phyloP scores from a whole-genome alignment of 2,113 vertebrate species.

The Neodontobutis hainanensis region DNA sequence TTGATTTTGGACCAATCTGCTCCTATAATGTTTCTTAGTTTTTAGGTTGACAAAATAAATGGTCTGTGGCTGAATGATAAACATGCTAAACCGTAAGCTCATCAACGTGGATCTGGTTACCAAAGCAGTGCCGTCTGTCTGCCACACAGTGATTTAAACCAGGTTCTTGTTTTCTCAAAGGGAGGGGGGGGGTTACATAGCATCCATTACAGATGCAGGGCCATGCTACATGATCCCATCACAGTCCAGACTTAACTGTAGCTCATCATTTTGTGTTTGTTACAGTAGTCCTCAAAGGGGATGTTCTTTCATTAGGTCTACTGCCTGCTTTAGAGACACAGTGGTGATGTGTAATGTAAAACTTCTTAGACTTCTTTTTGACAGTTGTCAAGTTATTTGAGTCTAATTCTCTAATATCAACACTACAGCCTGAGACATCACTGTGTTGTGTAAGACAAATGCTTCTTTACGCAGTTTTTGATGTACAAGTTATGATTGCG shows the following conservation, averaged over 20 bases:
- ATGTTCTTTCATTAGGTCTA: neutral
- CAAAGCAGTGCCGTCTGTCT: slow-evolving; percentile 43
- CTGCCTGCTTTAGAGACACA: neutral
- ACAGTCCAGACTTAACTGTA: slow-evolving; percentile 13
- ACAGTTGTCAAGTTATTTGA: no score
- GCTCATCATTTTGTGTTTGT: slow-evolving; percentile 6
- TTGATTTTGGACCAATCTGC: slow-evolving; percentile 21
- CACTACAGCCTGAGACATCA: no score
- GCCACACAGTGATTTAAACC: slow-evolving; percentile 53
- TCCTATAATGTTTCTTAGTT: neutral
- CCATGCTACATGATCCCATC: slow-evolving; percentile 36
- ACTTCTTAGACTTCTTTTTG: no score
- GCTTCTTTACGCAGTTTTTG: no score
- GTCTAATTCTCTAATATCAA: no score
- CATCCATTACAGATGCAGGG: slow-evolving; percentile 45
- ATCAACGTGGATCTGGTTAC: slow-evolving; percentile 51
- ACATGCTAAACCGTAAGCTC: slow-evolving; percentile 40
- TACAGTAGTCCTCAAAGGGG: neutral
- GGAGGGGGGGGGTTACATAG: slow-evolving; percentile 35
- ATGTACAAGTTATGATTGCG: no score
- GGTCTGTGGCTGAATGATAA: slow-evolving; percentile 36
- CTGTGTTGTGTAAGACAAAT: no score
- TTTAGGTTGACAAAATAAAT: slow-evolving; percentile 44
- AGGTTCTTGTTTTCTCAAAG: slow-evolving; percentile 41
- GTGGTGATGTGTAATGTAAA: neutral